Conservation (phyloP, 2,888 invertebrate species). For the Poecilus cupreus region DNA sequence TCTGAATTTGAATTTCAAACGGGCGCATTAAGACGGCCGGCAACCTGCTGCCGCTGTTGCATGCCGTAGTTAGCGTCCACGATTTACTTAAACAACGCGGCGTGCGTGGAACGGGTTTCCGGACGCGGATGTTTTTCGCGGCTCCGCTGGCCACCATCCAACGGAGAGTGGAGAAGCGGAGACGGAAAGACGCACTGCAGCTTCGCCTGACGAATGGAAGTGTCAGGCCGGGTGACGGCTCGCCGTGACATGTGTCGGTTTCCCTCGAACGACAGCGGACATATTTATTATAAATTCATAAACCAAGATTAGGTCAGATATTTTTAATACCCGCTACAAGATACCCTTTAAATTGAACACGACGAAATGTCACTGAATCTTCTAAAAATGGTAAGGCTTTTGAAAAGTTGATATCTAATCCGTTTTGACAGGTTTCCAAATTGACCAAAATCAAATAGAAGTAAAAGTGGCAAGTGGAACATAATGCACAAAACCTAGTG, state of each 20-base stretch:
- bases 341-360: background rate
- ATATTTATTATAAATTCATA: slow-evolving; percentile 41
- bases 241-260: background rate
- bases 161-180: background rate
- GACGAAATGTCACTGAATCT: no score
- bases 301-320: slow-evolving; percentile 24
- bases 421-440: background rate
- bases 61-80: slow-evolving; percentile 50
- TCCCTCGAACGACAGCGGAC: slow-evolving; percentile 25
- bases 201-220: slow-evolving; percentile 33
- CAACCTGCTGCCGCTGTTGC: slow-evolving; percentile 57
- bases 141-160: slow-evolving; percentile 37
- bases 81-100: slow-evolving; percentile 55
- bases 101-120: slow-evolving; percentile 51
- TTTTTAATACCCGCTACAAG: background rate
- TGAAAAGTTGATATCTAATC: background rate
- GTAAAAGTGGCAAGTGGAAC: slow-evolving; percentile 6
- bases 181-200: background rate
- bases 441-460: slow-evolving; percentile 25
- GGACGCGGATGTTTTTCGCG: slow-evolving; percentile 32
- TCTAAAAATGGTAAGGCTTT: background rate
- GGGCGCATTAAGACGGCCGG: slow-evolving; percentile 45
- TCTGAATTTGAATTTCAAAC: slow-evolving; percentile 58
- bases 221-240: background rate
- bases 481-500: slow-evolving; percentile 25